Evolutionary conservation across 2,113 vertebrate species (phyloP).

Genomic region (Saimiri boliviensis): DNA sequence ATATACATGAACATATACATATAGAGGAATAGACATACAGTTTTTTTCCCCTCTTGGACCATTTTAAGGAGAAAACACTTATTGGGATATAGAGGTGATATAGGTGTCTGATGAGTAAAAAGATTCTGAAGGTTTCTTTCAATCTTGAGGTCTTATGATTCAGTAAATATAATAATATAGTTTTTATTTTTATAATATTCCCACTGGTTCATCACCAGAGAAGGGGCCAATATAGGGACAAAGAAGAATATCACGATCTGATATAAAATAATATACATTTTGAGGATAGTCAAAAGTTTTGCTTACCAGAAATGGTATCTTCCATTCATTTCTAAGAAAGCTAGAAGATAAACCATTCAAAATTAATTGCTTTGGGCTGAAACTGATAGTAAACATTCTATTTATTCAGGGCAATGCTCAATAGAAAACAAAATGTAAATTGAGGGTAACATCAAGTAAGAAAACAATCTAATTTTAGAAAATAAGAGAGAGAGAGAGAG

Average conservation of each 20-base stretch:
- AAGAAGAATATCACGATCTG: not conserved
- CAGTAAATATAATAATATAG: not conserved
- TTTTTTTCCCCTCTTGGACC: not conserved
- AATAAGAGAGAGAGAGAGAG: not conserved
- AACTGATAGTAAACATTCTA: not conserved
- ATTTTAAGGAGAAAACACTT: not conserved
- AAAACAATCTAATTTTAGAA: not conserved
- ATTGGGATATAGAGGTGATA: not conserved
- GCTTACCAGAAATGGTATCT: not conserved
- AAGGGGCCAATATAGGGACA: not conserved
- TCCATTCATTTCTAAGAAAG: not conserved
- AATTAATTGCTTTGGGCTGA: not conserved
- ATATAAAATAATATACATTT: not conserved
- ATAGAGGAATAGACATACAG: not conserved
- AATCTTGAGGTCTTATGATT: not conserved
- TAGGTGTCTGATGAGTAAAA: not conserved
- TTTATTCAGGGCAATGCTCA: not conserved
- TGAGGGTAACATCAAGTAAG: not conserved
- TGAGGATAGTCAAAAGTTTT: not conserved
- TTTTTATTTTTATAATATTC: not conserved
- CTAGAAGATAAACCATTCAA: not conserved
- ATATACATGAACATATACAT: no score
- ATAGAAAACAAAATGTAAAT: not conserved
- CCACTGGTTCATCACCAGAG: not conserved
- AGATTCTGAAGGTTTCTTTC: not conserved